Conservation (phyloP, 2,113 vertebrate genomes). For the Acrocephalus arundinaceus region DNA sequence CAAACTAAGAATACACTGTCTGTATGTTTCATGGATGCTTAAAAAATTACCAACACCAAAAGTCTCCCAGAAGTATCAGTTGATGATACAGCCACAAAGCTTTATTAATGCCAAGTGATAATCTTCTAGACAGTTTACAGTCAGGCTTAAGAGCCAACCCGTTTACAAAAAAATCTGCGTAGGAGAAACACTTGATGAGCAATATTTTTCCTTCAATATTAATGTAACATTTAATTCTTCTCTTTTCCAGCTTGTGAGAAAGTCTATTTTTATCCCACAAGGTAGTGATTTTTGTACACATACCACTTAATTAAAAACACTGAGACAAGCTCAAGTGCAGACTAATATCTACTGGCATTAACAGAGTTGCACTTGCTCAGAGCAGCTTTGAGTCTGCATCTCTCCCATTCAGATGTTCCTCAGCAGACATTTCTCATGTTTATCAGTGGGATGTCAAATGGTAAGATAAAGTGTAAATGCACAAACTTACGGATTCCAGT, state of each 20-base stretch:
- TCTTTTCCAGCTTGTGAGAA: not conserved
- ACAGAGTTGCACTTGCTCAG: not conserved
- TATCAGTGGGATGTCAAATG: not conserved
- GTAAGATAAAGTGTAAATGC: not conserved
- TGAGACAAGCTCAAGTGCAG: not conserved
- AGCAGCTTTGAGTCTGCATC: not conserved
- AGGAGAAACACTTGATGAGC: constrained; percentile 28
- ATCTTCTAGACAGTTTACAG: not conserved
- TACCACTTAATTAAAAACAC: constrained; percentile 30
- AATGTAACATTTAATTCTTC: constrained; percentile 2
- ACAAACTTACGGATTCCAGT: constrained; percentile 97
- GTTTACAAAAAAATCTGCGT: not conserved
- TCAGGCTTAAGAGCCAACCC: not conserved
- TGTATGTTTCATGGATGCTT: not conserved
- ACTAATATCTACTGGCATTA: not conserved
- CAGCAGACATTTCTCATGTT: not conserved
- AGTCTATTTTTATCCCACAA: constrained; percentile 21
- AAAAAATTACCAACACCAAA: not conserved
- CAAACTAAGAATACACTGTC: not conserved
- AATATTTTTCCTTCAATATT: constrained; percentile 19
- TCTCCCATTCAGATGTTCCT: not conserved
- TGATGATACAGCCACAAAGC: not conserved
- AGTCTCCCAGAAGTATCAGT: not conserved
- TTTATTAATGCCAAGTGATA: not conserved
- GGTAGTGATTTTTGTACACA: constrained; percentile 9